Evolutionary conservation across 2,113 vertebrate species (phyloP).

Genomic region (Ondatra zibethicus): DNA sequence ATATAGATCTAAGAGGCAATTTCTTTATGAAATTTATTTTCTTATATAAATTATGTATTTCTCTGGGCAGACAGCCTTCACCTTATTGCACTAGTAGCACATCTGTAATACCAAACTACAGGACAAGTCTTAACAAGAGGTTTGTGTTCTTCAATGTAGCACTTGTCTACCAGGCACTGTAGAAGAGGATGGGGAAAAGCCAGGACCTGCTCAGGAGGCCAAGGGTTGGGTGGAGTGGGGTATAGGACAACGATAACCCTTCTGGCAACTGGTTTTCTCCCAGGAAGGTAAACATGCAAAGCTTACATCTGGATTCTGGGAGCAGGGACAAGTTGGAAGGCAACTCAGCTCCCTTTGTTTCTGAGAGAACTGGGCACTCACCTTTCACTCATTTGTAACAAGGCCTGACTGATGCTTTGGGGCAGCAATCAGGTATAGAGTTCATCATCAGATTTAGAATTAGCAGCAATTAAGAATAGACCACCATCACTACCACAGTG

Average conservation of each 20-base stretch:
- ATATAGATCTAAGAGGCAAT: constrained; percentile 70
- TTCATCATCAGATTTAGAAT: constrained; percentile 48
- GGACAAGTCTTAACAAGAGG: constrained; percentile 79
- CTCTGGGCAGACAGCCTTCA: constrained; percentile 87
- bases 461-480: constrained; percentile 72
- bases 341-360: constrained; percentile 21
- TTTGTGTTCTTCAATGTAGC: constrained; percentile 85
- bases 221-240: not conserved
- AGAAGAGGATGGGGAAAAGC: constrained; percentile 72
- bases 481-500: constrained; percentile 12
- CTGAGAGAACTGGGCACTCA: constrained; percentile 37
- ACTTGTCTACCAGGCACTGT: constrained; percentile 87
- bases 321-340: not conserved
- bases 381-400: constrained; percentile 62
- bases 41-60: constrained; percentile 89
- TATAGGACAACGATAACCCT: not conserved
- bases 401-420: constrained; percentile 69
- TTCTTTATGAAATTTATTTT: constrained; percentile 88
- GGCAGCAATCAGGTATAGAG: constrained; percentile 37
- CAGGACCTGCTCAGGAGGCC: constrained; percentile 56
- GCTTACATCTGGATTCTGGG: constrained; percentile 3
- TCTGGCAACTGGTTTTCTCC: constrained; percentile 55
- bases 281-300: constrained; percentile 71
- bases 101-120: constrained; percentile 86
- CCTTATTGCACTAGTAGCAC: constrained; percentile 90